A percentile compares a stretch with the other conserved stretches of the same genome.
Evolutionary conservation across 1,140 invertebrate genomes (phyloP).

Genomic region (Helicoverpa zea): DNA sequence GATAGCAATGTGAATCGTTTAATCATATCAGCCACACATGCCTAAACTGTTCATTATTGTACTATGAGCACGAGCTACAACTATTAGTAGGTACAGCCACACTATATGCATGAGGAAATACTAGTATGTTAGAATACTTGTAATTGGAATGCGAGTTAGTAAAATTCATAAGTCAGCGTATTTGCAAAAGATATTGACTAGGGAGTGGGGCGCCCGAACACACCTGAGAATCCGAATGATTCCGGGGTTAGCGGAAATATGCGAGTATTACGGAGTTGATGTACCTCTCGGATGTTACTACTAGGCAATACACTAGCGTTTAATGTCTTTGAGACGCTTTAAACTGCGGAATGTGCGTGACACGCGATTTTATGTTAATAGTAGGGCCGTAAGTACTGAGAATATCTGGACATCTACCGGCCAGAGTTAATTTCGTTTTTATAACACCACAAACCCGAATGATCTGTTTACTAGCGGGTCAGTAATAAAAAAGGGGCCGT

Average conservation of each 20-base stretch:
- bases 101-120: too few relatives aligned
- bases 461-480: constrained; percentile 86
- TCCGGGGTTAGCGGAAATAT: constrained; percentile 25
- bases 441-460: constrained; percentile 86
- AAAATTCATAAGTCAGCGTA: not conserved
- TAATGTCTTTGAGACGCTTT: constrained; percentile 57
- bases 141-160: not conserved
- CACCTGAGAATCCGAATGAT: constrained; percentile 32
- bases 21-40: constrained; percentile 35
- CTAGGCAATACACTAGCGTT: constrained; percentile 43
- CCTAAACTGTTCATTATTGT: constrained; percentile 36
- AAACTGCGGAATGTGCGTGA: constrained; percentile 65
- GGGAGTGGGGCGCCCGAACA: not conserved
- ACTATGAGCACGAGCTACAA: constrained; percentile 10
- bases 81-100: not conserved
- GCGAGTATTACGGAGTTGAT: constrained; percentile 35
- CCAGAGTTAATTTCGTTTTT: constrained; percentile 85
- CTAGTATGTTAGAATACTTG: too few relatives aligned
- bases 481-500: constrained; percentile 86
- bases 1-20: constrained; percentile 41
- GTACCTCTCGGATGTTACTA: constrained; percentile 39
- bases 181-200: constrained; percentile 6
- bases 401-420: constrained; percentile 80
- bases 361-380: constrained; percentile 74
- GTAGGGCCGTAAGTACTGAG: constrained; percentile 66